Conservation (phyloP, 1,140 invertebrate genomes). For the Antheraea pernyi region DNA sequence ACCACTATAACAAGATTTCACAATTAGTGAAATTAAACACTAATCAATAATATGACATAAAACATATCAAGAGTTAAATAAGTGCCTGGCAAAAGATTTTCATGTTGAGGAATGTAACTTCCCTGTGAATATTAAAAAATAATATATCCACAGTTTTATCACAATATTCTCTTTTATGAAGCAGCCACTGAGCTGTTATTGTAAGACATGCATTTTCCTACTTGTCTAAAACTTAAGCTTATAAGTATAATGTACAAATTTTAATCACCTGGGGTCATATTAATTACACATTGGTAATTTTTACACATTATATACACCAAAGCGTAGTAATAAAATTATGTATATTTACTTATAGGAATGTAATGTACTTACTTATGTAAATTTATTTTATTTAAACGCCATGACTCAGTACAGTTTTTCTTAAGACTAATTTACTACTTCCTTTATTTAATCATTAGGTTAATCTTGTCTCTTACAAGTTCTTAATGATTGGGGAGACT, state of each 20-base stretch:
- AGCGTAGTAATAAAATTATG: not conserved
- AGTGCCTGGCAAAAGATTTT: too few relatives aligned
- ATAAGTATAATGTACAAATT: not conserved
- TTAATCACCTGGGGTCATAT: not conserved
- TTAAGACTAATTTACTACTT: slow-evolving; percentile 26
- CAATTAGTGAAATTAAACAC: too few relatives aligned
- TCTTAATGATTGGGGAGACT: not conserved
- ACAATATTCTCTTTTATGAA: too few relatives aligned
- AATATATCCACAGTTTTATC: too few relatives aligned
- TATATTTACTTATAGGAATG: not conserved
- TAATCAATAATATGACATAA: too few relatives aligned
- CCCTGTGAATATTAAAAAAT: too few relatives aligned
- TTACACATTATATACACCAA: not conserved
- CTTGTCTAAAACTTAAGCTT: not conserved
- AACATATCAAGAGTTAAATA: too few relatives aligned
- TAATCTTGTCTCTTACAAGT: slow-evolving; percentile 3
- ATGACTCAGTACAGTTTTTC: slow-evolving; percentile 26
- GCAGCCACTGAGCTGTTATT: too few relatives aligned
- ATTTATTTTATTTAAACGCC: slow-evolving; percentile 20
- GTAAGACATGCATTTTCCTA: not conserved
- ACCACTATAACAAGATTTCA: too few relatives aligned
- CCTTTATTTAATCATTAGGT: slow-evolving; percentile 25
- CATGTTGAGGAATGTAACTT: too few relatives aligned
- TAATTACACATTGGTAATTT: not conserved
- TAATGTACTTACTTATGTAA: not conserved